Conservation (phyloP, 2,797 vertebrate species). For the Nannoperca obscura region DNA sequence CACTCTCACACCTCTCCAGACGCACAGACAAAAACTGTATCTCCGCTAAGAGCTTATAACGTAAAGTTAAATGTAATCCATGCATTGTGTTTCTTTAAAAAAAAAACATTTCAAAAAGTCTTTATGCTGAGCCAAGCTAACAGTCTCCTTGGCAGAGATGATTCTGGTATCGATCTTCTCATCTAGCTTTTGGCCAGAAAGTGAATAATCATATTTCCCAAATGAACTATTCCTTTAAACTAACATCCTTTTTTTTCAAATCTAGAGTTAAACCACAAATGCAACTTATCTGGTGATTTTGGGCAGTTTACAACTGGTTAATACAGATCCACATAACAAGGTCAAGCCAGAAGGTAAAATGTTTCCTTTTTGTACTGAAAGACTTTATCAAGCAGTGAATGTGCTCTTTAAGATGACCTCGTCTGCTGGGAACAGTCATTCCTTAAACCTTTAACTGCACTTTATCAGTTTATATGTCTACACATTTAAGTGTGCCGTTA, state of each 20-base stretch:
- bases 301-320: background rate
- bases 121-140: constrained; percentile 2
- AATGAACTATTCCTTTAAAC: constrained; percentile 4
- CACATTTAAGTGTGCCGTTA: constrained; percentile 22
- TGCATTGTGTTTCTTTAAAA: no score
- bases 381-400: background rate
- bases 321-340: background rate
- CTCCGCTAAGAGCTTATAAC: background rate
- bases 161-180: background rate
- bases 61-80: background rate
- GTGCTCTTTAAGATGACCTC: constrained; percentile 21
- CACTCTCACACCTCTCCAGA: background rate
- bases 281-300: background rate
- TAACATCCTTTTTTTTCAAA: background rate
- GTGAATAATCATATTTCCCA: background rate
- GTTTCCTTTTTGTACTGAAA: background rate
- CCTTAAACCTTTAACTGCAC: constrained; percentile 28
- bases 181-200: background rate
- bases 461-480: constrained; percentile 31
- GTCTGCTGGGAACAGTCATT: constrained; percentile 17
- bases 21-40: background rate
- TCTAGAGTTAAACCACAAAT: background rate
- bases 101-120: background rate
- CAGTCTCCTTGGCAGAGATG: background rate
- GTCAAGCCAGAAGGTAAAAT: background rate